These are phyloP conservation scores for Tiliacea citrago DNA, from an alignment of 2,888 invertebrate genomes.

Conservation along the genomic window DNA sequence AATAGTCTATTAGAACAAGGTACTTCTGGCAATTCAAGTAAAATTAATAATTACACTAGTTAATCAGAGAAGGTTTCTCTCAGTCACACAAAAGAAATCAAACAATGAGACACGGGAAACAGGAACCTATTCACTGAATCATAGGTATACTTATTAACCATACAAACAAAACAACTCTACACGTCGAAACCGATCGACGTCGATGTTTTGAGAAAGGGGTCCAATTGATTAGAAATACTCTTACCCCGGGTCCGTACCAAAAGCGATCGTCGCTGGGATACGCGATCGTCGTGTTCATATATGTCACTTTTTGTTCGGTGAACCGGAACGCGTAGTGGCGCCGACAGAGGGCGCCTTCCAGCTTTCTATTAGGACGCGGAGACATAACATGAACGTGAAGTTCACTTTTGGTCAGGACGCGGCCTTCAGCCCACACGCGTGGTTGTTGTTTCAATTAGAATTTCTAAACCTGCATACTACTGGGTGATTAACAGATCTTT, in stretches of 20 bases:
- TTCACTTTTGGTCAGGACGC: no score
- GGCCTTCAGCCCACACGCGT: neutral
- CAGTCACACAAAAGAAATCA: slow-evolving; percentile 12
- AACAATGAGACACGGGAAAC: neutral
- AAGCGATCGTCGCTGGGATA: neutral
- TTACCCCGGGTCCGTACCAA: neutral
- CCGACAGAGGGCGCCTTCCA: no score
- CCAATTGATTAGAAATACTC: neutral
- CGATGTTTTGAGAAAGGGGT: neutral
- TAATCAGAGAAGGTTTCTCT: neutral
- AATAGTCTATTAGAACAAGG: no score
- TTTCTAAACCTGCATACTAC: neutral
- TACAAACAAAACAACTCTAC: neutral
- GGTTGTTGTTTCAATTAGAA: neutral
- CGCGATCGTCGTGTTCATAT: no score
- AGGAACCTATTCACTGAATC: slow-evolving; percentile 1
- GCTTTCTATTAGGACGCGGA: no score
- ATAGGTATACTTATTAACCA: neutral
- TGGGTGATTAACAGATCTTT: neutral
- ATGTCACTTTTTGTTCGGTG: neutral
- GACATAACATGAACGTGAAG: no score
- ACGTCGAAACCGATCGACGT: neutral
- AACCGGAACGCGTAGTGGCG: no score
- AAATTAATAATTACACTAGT: no score
- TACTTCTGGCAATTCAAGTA: no score